Evolutionary conservation across 2,888 invertebrate genomes (phyloP), one percentile per base, ranked within the genome.

Genomic region (Cyaniris semiargus): DNA sequence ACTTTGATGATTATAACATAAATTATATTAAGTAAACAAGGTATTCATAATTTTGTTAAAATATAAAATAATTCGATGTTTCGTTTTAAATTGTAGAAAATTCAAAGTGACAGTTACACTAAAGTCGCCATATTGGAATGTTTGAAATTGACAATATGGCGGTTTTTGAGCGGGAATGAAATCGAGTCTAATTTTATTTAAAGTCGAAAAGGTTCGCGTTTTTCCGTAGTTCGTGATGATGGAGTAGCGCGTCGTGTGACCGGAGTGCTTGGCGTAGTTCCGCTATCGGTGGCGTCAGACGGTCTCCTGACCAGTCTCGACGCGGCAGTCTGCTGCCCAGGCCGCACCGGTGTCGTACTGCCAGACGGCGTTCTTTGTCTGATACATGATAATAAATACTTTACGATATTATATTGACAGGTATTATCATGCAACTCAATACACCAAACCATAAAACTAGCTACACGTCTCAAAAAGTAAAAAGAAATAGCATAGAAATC

Each of bases 311-410:
- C 87, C 79, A 96, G 87, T 83, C 96, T 95, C 74, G 96, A 94
- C 44, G 95, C 95, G 21, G 95, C 95, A 27, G 95, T 95, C 86
- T 93, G 93, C 83, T 95, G 94, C 60, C 95, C 96, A 48, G 96
- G 91, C 27, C 96, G 95, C 79, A 96, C 95, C 71, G 96, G 96
- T 15, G 96, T 96, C 80, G 96, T 96, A 80, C 96, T 96, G 78
- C 96, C 96, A 77, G 97, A 97, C 77, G 97, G 96, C 81, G 97
- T 97, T 87, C 96, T 94, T 89, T 96, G 96, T 92, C 97, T 97
- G 89, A 80, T 48, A 75, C 56, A 44, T 21, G 6, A 71, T 34
- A 21, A 38, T 8, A 38, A 38, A 2, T 38, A 53, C 23, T 21
- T 44, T 23, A 72, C 13, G 21, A 21, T 53, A 27, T 15, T 27